Conservation (phyloP, 2,797 vertebrate genomes). For the Brachymystax lenok region DNA sequence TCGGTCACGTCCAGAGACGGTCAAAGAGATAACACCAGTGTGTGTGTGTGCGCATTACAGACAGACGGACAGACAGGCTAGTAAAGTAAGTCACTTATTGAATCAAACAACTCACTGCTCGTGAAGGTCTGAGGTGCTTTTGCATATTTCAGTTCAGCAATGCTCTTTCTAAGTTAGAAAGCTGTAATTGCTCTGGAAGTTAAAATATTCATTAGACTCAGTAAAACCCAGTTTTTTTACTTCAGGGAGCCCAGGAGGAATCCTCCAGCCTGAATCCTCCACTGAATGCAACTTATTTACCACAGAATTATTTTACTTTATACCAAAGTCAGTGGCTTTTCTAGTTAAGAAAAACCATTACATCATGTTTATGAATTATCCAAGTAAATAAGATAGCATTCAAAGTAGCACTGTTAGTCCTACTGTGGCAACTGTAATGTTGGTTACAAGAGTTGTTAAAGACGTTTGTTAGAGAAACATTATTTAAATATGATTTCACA, state of each 20-base stretch:
- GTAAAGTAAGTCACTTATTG: background rate
- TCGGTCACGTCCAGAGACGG: background rate
- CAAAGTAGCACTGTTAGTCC: background rate
- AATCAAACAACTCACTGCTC: background rate
- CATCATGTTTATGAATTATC: no score
- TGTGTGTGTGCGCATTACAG: background rate
- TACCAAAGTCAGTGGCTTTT: no score
- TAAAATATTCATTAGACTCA: slow-evolving; percentile 73
- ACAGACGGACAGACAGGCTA: background rate
- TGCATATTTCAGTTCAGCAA: slow-evolving; percentile 10
- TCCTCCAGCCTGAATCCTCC: no score
- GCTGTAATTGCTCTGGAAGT: slow-evolving; percentile 68
- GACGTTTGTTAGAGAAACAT: background rate
- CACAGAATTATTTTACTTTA: no score
- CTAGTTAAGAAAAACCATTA: no score
- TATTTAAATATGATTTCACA: background rate
- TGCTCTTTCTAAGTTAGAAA: slow-evolving; percentile 53
- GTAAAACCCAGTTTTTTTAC: slow-evolving; percentile 58
- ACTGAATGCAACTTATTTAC: no score
- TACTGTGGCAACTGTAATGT: background rate
- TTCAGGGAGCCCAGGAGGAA: slow-evolving; percentile 7
- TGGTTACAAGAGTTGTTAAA: background rate
- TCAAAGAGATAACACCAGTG: background rate
- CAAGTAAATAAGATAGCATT: background rate
- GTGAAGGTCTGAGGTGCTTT: background rate